These are phyloP conservation scores for Charaxes varanes DNA, from an alignment of 1,140 invertebrate genomes.

Conservation along the genomic window DNA sequence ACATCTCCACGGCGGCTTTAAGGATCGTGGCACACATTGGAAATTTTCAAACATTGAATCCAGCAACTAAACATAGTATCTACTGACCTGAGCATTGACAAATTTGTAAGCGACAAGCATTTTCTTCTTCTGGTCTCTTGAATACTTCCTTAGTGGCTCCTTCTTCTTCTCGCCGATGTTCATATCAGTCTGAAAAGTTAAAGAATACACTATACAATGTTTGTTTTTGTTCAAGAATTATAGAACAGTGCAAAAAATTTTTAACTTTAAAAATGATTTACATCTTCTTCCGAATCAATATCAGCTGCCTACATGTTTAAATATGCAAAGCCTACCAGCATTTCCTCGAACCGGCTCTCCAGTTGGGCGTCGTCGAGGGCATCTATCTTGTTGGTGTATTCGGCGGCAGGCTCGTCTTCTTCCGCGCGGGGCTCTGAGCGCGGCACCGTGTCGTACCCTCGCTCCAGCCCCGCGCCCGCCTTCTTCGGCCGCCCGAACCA, in stretches of 20 bases:
- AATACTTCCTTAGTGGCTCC: conserved; percentile 81
- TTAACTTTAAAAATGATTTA: neutral
- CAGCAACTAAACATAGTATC: neutral
- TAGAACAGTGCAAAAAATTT: neutral
- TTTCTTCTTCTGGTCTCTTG: conserved; percentile 83
- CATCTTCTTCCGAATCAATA: neutral
- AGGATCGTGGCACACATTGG: too few relatives aligned
- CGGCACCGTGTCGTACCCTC: conserved; percentile 68
- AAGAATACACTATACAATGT: conserved; percentile 1
- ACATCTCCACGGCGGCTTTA: too few relatives aligned
- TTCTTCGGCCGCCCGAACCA: conserved; percentile 81
- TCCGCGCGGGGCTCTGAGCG: conserved; percentile 65
- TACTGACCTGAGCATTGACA: conserved; percentile 65
- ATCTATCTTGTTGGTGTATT: conserved; percentile 80
- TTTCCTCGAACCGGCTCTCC: conserved; percentile 85
- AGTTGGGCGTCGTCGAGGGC: conserved; percentile 83
- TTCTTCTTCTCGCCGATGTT: conserved; percentile 92
- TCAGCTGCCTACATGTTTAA: neutral
- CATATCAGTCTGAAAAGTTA: conserved; percentile 83
- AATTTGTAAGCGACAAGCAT: conserved; percentile 88
- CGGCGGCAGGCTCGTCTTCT: conserved; percentile 73
- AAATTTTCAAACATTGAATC: too few relatives aligned
- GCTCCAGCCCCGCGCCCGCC: conserved; percentile 43
- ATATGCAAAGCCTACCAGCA: conserved; percentile 76
- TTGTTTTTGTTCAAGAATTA: conserved; percentile 2